Evolutionary conservation across 2,797 vertebrate genomes (phyloP), one percentile per base, ranked within the genome.

Genomic region (Podargus strigoides): DNA sequence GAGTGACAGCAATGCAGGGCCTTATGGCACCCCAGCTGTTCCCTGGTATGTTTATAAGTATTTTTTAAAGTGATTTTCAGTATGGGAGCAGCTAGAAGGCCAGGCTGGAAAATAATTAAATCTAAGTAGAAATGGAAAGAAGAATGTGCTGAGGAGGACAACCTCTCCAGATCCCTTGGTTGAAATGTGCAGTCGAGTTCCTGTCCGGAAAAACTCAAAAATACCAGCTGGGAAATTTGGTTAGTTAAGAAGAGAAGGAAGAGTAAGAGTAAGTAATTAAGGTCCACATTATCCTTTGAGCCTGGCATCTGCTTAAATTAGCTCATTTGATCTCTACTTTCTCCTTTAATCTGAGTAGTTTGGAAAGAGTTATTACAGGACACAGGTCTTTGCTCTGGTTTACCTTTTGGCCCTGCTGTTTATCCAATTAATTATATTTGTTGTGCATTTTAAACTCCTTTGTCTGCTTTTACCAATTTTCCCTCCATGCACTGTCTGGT

Each of bases 251-350:
- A 69, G 52, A 76, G 42, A 89, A 79, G 20, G 56, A 89, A 91
- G 60, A 92, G 46, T n/a, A 75, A 83, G 39, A 68, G 68, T 79
- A 87, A 60, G 89, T 93, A 92, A 94, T 96, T 85, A 94, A 84
- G 39, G 62, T 78, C 75, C 72, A 62, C 39, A 69, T 91, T 91
- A 83, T 83, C 68, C 82, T 93, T 53, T 77, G 53, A 93, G 91
- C 41, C 60, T 77, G 52, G 81, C 30, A 91, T 91, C 85, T 90
- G 42, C 93, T 93, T 90, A 85, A 93, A 94, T 93, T 64, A 94
- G n/a, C 30, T 75, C 16, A 16, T 94, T 93, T 96, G 90, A 93
- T 89, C 90, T 96, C 58, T 64, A 46, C 68, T 80, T 95, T 95
- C 85, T 70, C 78, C 82, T 93, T 90, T 96, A 90, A 95, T 87